Evolutionary conservation across 2,797 vertebrate genomes (phyloP).

Genomic region (Babyrousa celebensis): DNA sequence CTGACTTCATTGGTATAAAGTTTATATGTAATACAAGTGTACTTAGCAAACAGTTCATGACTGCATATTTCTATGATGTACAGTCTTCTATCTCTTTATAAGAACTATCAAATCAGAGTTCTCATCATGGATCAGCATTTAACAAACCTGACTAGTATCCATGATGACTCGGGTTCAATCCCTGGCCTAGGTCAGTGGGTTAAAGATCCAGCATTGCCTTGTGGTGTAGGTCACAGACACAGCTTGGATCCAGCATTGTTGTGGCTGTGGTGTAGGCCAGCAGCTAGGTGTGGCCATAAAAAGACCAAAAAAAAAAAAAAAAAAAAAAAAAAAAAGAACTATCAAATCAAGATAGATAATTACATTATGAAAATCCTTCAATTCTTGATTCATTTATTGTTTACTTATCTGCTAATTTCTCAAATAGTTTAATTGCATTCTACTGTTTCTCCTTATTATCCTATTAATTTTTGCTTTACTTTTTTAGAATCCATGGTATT

Average conservation of each 20-base stretch:
- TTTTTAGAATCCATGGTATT: constrained; percentile 12
- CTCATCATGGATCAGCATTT: no score
- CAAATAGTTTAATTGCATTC: background rate
- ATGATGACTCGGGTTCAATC: no score
- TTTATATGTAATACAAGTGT: background rate
- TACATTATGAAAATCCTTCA: background rate
- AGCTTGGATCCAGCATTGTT: no score
- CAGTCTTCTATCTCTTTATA: background rate
- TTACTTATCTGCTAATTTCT: background rate
- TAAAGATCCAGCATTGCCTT: no score
- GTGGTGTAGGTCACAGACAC: no score
- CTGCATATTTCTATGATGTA: background rate
- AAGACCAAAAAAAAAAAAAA: background rate
- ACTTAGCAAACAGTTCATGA: constrained; percentile 29
- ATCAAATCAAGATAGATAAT: background rate
- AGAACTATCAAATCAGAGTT: background rate
- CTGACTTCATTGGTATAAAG: background rate
- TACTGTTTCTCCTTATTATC: background rate
- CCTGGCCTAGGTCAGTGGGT: no score
- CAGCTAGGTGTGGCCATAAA: no score
- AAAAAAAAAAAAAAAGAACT: background rate
- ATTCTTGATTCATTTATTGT: background rate
- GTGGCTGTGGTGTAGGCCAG: no score
- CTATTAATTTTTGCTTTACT: constrained; percentile 23
- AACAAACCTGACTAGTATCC: no score